phyloP scores from a whole-genome alignment of 2,113 vertebrate species.

The Falcunculus frontatus region DNA sequence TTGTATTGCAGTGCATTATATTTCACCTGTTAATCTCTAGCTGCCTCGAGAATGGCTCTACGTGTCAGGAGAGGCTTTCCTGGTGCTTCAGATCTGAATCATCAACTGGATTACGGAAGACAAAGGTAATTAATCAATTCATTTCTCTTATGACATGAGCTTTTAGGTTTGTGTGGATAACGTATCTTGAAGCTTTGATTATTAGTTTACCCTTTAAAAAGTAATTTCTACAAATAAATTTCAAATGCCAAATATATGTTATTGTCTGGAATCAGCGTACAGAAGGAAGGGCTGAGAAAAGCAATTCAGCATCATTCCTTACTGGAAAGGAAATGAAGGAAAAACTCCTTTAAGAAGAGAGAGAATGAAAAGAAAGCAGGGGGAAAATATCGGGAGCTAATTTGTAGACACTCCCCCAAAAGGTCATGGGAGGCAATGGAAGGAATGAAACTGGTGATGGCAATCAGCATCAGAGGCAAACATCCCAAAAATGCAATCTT shows the following conservation, averaged over 20 bases:
- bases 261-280: neutral
- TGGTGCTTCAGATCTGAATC: neutral
- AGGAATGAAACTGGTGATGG: slow-evolving; percentile 20
- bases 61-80: neutral
- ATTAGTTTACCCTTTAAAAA: neutral
- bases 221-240: neutral
- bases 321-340: neutral
- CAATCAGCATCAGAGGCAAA: slow-evolving; percentile 11
- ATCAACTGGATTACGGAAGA: neutral
- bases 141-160: neutral
- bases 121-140: neutral
- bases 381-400: neutral
- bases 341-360: neutral
- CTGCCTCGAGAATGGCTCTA: neutral
- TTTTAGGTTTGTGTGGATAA: neutral
- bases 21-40: neutral
- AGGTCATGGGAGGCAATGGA: slow-evolving; percentile 2
- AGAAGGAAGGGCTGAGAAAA: neutral
- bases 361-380: neutral
- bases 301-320: neutral
- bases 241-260: neutral
- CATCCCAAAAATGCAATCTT: neutral
- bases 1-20: neutral
- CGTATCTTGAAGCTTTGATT: neutral
- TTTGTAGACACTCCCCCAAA: neutral